Base-by-base conservation (phyloP, 2,888 invertebrate genomes). In the Baccha elongata region DNA sequence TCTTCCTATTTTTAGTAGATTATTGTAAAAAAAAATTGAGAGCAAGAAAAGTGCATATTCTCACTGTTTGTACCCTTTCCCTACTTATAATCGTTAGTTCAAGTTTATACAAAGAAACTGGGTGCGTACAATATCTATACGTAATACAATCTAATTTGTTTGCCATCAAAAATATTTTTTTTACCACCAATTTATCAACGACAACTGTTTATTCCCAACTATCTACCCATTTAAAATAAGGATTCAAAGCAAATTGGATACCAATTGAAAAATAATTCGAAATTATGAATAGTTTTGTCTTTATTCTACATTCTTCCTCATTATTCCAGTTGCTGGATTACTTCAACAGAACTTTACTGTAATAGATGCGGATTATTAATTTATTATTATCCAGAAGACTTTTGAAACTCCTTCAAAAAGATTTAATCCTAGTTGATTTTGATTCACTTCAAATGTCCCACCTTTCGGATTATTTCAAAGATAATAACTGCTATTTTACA, bases 381-480 rank as follows among this genome's bases (percentile, higher is more conserved):
- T 62, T 52, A 32, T 40, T 37, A 35, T 46, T 44, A 42, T 68
- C 52, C 52, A 50, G 17, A 68, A 53, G 53, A 11, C 10, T 48
- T 6, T 58, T 4, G n/a, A 65, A 40, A 50, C 2, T 19, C 17
- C 23, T 35, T 19, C 60, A 32, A 13, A 11, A 35, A 35, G 19
- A 68, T 60, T 75, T 44, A 11, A 37, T 60, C n/a, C 8, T 11
- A 37, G 50, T 42, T 71, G 13, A 50, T 42, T 29, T n/a, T 17
- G 23, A 75, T 50, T 75, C 37, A 46, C 62, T 62, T 53, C 29
- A 13, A 67, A 52, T 62, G 60, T 6, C 52, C 46, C n/a, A 60
- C 60, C 48, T 53, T 44, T 44, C 35, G n/a, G 35, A 15, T 19
- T 10, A 3, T 3, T 50, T 15, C 13, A 26, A 23, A 23, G n/a